Evolutionary conservation across 2,113 vertebrate genomes (phyloP).

Genomic region (Gila orcuttii): DNA sequence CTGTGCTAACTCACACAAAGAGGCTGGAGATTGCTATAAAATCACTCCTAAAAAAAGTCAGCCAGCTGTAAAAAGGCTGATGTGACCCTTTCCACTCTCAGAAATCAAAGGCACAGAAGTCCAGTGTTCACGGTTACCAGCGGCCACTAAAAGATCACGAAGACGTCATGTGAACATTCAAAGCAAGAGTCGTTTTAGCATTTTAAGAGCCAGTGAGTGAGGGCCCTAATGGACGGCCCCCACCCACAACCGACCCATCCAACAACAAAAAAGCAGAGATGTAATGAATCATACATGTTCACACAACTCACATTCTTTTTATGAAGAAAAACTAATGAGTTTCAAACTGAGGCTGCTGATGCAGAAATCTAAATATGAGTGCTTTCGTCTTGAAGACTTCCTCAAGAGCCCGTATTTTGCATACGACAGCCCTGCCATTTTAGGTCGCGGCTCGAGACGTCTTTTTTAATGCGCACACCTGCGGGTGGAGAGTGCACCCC

Average conservation of each 20-base stretch:
- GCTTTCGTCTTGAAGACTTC: neutral
- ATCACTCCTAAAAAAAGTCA: neutral
- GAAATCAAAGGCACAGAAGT: neutral
- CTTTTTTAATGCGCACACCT: conserved; percentile 15
- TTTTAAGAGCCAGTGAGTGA: conserved; percentile 24
- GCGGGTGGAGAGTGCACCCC: conserved; percentile 47
- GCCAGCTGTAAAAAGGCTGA: conserved; percentile 19
- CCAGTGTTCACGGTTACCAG: neutral
- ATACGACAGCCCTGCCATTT: conserved; percentile 4
- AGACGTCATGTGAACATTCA: conserved; percentile 17
- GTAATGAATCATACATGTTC: conserved; percentile 48
- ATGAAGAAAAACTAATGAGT: neutral
- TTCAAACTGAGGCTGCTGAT: neutral
- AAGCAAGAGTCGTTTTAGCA: conserved; percentile 1
- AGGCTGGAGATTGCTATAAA: conserved; percentile 22
- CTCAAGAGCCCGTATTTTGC: neutral
- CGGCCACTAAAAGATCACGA: neutral
- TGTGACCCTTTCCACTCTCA: neutral
- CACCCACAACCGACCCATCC: conserved; percentile 29
- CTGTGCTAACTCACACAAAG: conserved; percentile 7
- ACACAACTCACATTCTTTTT: neutral
- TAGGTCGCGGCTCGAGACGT: neutral
- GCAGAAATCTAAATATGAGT: neutral
- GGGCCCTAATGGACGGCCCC: conserved; percentile 47
- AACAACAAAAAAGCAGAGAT: neutral